A percentile compares a stretch with the other conserved stretches of the same genome.
Conservation (phyloP, 37 sponge, comb jelly and placozoan species). For the Crambe crambe region DNA sequence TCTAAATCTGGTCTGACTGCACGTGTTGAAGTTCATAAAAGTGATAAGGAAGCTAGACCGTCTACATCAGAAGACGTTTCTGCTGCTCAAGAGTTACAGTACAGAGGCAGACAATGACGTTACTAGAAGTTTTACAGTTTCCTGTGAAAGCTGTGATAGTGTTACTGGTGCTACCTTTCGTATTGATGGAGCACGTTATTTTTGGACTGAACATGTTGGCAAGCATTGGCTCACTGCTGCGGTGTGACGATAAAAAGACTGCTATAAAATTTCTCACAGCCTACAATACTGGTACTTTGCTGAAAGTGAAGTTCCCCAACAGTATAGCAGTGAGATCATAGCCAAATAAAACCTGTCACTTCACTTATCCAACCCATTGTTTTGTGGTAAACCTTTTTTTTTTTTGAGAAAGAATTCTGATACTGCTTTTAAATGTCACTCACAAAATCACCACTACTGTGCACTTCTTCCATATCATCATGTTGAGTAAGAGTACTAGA, state of each 20-base stretch:
- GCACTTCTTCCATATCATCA: neutral
- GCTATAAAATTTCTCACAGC: conserved; percentile 54
- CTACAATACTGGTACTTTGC: conserved; percentile 35
- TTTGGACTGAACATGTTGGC: conserved; percentile 27
- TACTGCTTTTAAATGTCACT: no score
- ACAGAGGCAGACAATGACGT: no score
- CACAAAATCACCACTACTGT: neutral
- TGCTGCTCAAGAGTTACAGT: no score
- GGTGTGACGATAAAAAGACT: conserved; percentile 26
- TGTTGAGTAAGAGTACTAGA: neutral
- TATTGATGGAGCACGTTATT: conserved; percentile 36
- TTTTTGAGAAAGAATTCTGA: neutral
- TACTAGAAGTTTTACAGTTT: neutral
- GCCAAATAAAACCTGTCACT: neutral
- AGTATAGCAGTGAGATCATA: conserved; percentile 71
- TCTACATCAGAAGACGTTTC: no score
- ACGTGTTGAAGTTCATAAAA: no score
- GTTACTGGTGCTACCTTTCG: conserved; percentile 33
- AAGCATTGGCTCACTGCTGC: conserved; percentile 25
- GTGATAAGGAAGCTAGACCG: no score
- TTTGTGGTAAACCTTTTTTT: neutral
- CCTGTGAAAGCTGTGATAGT: conserved; percentile 36
- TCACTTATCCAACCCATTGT: neutral
- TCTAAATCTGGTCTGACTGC: no score
- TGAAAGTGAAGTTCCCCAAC: conserved; percentile 54